Conservation (phyloP, 2,797 vertebrate species). For the Pempheris klunzingeri region DNA sequence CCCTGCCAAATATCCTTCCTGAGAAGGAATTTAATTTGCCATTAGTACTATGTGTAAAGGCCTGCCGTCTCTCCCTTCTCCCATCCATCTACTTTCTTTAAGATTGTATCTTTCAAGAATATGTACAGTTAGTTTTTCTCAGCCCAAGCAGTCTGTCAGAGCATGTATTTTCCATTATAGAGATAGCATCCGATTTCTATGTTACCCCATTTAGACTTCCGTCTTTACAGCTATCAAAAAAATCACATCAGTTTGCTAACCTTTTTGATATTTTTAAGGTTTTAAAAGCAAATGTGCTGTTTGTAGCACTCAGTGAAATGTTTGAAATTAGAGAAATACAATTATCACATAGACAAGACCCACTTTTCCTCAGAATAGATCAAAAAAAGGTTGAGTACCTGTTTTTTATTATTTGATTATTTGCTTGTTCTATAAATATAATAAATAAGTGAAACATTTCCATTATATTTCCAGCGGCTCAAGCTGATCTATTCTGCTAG, state of each 20-base stretch:
- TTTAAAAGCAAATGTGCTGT: slow-evolving; percentile 82
- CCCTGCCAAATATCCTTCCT: slow-evolving; percentile 83
- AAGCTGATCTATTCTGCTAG: neutral
- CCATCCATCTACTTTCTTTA: slow-evolving; percentile 78
- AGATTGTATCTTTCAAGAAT: slow-evolving; percentile 86
- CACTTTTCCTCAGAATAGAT: slow-evolving; percentile 39
- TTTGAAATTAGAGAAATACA: slow-evolving; percentile 87
- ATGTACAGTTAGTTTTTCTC: slow-evolving; percentile 87
- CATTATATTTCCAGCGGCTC: neutral
- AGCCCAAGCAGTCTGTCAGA: slow-evolving; percentile 89
- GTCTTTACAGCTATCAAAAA: slow-evolving; percentile 93
- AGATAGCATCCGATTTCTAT: slow-evolving; percentile 94
- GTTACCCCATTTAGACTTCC: slow-evolving; percentile 94
- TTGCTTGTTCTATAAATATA: neutral
- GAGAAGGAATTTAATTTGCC: slow-evolving; percentile 82
- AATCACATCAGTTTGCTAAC: slow-evolving; percentile 94
- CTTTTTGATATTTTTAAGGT: slow-evolving; percentile 92
- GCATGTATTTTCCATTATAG: slow-evolving; percentile 95
- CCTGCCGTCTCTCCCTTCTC: slow-evolving; percentile 82
- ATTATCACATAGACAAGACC: slow-evolving; percentile 61
- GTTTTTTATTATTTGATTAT: neutral
- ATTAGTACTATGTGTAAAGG: slow-evolving; percentile 85
- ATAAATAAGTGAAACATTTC: neutral
- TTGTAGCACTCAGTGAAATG: slow-evolving; percentile 88
- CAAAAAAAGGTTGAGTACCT: no score